Base-by-base conservation (phyloP, 1,140 invertebrate genomes). In the Phymorhynchus buccinoides region DNA sequence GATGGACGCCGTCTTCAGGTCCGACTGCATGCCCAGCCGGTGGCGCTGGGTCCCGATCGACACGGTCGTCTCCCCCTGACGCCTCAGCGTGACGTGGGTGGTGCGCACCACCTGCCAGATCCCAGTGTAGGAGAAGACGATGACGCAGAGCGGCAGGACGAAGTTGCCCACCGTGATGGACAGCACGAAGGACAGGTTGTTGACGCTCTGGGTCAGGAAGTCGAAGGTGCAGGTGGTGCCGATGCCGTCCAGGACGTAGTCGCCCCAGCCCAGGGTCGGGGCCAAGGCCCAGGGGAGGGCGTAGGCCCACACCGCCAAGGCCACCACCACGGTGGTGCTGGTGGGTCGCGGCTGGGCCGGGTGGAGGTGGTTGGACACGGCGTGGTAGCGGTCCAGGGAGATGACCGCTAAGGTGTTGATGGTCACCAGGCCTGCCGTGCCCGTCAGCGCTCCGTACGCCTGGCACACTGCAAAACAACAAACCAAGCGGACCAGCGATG, bases 181-280 rank as follows among this genome's bases (percentile, higher is more conserved):
- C 30, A 90, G 9, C 6, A 90, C 84, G 66, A 86, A 88, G 39
- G 78, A 85, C 12, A 83, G 75, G 66, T 88, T 89, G 22, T 48
- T 77, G 37, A 52, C 66, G 30, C 78, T 80, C 18, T 86, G 66
- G 42, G 88, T 86, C 27, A 89, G 68, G 73, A 83, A 89, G 80
- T 89, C 88, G 62, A 89, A 89, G 16, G 87, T 88, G 82, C 88
- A 89, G 18, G 87, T 85, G 6, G 88, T 87, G 80, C 87, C 85
- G 3, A 87, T 56, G 35, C 88, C 86, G 44, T 89, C 88, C n/a
- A 88, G 52, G 18, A 88, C 77, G 68, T 88, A 89, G 27, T 42
- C 52, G 32, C 87, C 85, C 88, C 88, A 89, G 66, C 88, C 88
- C n/a, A 88, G 44, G 30, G 88, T 42, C 0, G 88, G 88, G 12